Conservation (phyloP, 2,113 vertebrate species). For the Actenoides hombroni region DNA sequence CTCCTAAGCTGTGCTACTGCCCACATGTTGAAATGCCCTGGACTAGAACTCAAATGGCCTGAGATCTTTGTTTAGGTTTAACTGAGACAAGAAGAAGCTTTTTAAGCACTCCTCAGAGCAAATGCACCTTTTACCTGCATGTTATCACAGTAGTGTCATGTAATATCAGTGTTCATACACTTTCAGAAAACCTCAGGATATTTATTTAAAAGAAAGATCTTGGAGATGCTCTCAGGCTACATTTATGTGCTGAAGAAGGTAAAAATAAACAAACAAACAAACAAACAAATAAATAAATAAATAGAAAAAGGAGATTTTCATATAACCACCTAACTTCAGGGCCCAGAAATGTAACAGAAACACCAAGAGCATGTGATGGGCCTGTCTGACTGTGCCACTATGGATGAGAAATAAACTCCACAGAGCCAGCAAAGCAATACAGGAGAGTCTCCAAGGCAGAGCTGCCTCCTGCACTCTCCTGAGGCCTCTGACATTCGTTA, state of each 20-base stretch:
- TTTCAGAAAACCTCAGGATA: background rate
- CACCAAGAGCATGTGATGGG: background rate
- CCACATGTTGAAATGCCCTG: background rate
- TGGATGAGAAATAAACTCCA: background rate
- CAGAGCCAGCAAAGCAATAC: background rate
- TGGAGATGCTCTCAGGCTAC: background rate
- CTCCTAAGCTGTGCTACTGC: background rate
- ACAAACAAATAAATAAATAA: too few relatives aligned
- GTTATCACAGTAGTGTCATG: background rate
- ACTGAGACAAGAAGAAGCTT: background rate
- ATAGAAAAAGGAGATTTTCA: background rate
- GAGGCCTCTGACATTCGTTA: background rate
- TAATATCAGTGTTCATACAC: background rate
- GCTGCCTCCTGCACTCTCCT: background rate
- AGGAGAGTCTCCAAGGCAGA: background rate
- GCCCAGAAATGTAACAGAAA: background rate
- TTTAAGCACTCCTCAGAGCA: background rate
- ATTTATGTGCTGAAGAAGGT: background rate
- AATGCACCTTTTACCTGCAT: background rate
- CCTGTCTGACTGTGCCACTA: background rate
- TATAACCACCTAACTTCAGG: background rate
- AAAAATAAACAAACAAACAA: too few relatives aligned
- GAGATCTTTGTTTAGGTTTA: background rate
- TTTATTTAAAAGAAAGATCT: background rate
- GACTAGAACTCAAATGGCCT: background rate